Conservation (phyloP, 2,888 invertebrate species). For the Cheilosia urbana region DNA sequence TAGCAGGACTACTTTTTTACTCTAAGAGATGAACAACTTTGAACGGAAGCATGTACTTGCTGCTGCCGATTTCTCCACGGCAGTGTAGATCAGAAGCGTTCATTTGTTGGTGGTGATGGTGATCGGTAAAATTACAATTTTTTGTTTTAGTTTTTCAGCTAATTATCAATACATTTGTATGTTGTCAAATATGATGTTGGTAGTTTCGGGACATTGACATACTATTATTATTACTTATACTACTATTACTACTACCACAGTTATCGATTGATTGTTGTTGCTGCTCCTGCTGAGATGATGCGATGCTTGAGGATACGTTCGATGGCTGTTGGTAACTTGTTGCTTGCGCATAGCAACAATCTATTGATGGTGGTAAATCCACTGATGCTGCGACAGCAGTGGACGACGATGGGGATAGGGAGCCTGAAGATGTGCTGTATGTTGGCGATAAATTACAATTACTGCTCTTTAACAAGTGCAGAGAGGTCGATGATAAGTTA, state of each 20-base stretch:
- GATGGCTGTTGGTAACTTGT: constrained; percentile 63
- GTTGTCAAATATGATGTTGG: constrained; percentile 76
- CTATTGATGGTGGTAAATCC: constrained; percentile 73
- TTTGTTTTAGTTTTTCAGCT: constrained; percentile 72
- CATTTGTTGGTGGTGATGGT: constrained; percentile 36
- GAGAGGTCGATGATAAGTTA: constrained; percentile 77
- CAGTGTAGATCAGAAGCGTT: constrained; percentile 37
- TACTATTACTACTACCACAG: constrained; percentile 76
- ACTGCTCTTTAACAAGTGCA: constrained; percentile 78
- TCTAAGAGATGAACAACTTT: constrained; percentile 57
- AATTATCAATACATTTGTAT: constrained; percentile 64
- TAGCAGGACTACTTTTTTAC: neutral
- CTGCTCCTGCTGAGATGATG: constrained; percentile 43
- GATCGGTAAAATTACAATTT: constrained; percentile 58
- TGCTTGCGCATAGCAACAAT: constrained; percentile 77
- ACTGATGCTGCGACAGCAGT: constrained; percentile 39
- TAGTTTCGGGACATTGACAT: constrained; percentile 68
- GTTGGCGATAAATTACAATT: constrained; percentile 75
- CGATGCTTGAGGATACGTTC: constrained; percentile 33
- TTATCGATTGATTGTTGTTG: constrained; percentile 75
- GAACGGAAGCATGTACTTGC: constrained; percentile 34
- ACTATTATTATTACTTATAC: constrained; percentile 73
- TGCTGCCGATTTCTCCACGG: constrained; percentile 39
- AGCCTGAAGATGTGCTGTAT: constrained; percentile 33
- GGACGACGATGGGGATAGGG: constrained; percentile 30